Evolutionary conservation across 2,797 vertebrate species (phyloP).

Genomic region (Anguilla anguilla): DNA sequence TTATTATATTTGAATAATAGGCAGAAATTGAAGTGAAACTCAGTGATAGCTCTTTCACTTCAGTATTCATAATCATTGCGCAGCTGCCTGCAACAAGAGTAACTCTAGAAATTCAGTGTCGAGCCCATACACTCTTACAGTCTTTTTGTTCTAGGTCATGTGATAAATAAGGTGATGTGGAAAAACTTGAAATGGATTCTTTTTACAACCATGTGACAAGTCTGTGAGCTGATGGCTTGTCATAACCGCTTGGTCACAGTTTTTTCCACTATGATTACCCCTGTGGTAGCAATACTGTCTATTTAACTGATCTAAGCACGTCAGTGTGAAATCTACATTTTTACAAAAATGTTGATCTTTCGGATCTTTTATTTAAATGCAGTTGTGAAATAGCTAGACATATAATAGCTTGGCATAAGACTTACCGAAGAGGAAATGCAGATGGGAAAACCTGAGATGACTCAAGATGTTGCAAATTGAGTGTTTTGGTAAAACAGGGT

Average conservation of each 20-base stretch:
- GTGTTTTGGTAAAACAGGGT: neutral
- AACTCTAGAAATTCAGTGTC: neutral
- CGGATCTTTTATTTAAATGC: neutral
- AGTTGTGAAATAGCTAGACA: neutral
- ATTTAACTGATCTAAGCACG: neutral
- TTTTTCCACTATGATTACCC: constrained; percentile 15
- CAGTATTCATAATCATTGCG: neutral
- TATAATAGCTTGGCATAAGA: neutral
- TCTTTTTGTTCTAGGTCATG: neutral
- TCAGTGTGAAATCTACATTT: constrained; percentile 5
- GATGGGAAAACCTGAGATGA: neutral
- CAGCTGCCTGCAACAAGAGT: neutral
- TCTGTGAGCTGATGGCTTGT: neutral
- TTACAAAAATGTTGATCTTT: neutral
- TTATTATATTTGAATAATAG: neutral
- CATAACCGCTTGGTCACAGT: constrained; percentile 17
- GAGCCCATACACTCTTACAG: neutral
- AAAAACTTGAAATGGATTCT: constrained; percentile 18
- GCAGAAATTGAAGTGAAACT: neutral
- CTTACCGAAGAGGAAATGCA: neutral
- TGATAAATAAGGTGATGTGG: neutral
- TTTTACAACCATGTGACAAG: constrained; percentile 14
- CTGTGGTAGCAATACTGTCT: neutral
- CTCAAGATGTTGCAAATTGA: neutral
- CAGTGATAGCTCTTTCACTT: neutral